Percentiles rank a stretch among this genome's conserved stretches.
These are phyloP conservation scores for Ypsolopha scabrella DNA, from an alignment of 2,888 invertebrate genomes.

Conservation along the genomic window DNA sequence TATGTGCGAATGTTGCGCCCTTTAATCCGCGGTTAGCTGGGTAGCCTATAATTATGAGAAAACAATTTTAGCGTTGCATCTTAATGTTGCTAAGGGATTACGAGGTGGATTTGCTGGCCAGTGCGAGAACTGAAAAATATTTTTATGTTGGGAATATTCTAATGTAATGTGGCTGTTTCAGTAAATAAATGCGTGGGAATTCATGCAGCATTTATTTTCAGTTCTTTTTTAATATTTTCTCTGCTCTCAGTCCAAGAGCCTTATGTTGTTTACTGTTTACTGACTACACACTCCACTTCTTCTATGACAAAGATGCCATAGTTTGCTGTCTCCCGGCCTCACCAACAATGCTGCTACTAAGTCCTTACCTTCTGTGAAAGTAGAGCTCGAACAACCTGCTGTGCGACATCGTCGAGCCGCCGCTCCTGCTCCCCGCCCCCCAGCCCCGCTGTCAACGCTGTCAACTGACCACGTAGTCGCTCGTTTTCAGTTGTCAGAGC, in stretches of 20 bases:
- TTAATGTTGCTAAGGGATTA: constrained; percentile 54
- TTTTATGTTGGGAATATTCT: no score
- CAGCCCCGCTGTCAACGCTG: constrained; percentile 39
- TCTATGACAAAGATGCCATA: neutral
- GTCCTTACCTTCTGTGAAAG: constrained; percentile 86
- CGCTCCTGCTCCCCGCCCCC: constrained; percentile 79
- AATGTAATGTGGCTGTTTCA: neutral
- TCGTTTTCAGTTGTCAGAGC: constrained; percentile 78
- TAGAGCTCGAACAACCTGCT: constrained; percentile 84
- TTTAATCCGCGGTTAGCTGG: constrained; percentile 47
- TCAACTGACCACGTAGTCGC: constrained; percentile 72
- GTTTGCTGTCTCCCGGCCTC: neutral
- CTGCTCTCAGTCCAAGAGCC: neutral
- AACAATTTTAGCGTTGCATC: constrained; percentile 66
- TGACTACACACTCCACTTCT: no score
- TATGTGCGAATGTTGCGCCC: constrained; percentile 64
- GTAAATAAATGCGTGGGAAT: constrained; percentile 7
- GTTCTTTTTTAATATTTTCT: neutral
- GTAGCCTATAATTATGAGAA: constrained; percentile 64
- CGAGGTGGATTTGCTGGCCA: constrained; percentile 23
- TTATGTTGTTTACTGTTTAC: neutral
- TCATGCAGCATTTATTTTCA: constrained; percentile 3
- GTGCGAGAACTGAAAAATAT: no score
- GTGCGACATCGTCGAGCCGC: constrained; percentile 85
- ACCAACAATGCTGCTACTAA: neutral